Evolutionary conservation across 2,113 vertebrate species (phyloP), one percentile per base, ranked within the genome.

Genomic region (Ivindomyrus marchei): DNA sequence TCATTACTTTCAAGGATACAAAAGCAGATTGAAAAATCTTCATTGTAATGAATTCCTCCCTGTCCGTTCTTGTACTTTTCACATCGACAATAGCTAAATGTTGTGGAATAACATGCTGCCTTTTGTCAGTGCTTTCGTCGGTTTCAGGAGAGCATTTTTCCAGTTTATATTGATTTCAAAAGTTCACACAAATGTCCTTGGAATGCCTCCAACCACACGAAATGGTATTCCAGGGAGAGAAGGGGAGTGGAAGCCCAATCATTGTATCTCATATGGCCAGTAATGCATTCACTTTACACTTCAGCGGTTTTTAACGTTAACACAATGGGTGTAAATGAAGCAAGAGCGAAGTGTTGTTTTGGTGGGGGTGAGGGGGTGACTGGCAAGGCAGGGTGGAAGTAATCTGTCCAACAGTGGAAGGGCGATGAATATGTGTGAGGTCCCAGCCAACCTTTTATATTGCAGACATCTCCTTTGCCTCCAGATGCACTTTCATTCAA

Each of bases 131-230:
- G 24, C 19, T 89, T 49, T 66, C 88, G 8, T 11, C 6, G 8
- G 62, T 31, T 74, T 80, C 15, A 3, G 86, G 27, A 77, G 15
- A 80, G 4, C 46, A 36, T 77, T 52, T 52, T 27, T 10, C 45
- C 66, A 50, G 56, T 27, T 42, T n/a, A 24, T 88, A 45, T 24
- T 31, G 58, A 56, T 62, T 62, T 56, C 58, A 70, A 45, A 83
- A 88, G 62, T 77, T 46, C 42, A 70, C 74, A 87, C 45, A 45
- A 62, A 88, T 88, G 83, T 90, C 90, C 87, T 87, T 84, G 89
- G 89, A 87, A 85, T 50, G 52, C n/a, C 2, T 42, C 88, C 66
- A 36, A 53, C 66, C 5, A 31, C 70, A 89, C 47, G 17, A 83
- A 80, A 50, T 24, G 47, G 11, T 52, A 84, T 42, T 27, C 50